phyloP scores from a whole-genome alignment of 1,140 invertebrate species.

The Drosophila sulfurigaster region DNA sequence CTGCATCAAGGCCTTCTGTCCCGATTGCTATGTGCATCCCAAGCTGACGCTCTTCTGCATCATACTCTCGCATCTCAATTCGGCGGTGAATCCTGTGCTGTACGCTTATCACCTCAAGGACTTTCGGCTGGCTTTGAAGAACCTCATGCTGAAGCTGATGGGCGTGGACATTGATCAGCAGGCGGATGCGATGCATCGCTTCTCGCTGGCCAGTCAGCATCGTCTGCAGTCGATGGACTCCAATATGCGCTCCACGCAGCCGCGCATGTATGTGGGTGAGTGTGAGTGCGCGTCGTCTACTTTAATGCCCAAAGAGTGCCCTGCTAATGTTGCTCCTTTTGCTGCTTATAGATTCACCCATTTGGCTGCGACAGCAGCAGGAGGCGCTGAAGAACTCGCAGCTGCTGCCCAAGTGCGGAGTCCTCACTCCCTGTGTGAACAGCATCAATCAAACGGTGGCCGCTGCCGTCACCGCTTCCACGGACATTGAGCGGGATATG shows the following conservation, averaged over 20 bases:
- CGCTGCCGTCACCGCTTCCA: slow-evolving; percentile 80
- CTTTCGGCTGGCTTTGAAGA: slow-evolving; percentile 91
- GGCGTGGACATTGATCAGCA: slow-evolving; percentile 84
- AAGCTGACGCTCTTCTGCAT: slow-evolving; percentile 92
- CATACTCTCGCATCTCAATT: slow-evolving; percentile 95
- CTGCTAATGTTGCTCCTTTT: slow-evolving; percentile 19
- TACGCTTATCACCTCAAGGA: slow-evolving; percentile 96
- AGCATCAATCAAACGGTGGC: slow-evolving; percentile 84
- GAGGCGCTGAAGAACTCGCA: slow-evolving; percentile 74
- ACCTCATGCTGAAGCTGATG: slow-evolving; percentile 87
- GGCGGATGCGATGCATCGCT: slow-evolving; percentile 82
- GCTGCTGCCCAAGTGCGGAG: slow-evolving; percentile 71
- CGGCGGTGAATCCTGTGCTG: slow-evolving; percentile 93
- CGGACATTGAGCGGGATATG: slow-evolving; percentile 83
- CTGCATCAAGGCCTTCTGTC: slow-evolving; percentile 93
- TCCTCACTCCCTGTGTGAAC: slow-evolving; percentile 75
- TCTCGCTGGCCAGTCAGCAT: slow-evolving; percentile 83
- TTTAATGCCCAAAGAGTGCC: slow-evolving; percentile 5
- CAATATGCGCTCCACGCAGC: slow-evolving; percentile 78
- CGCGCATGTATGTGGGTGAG: slow-evolving; percentile 84
- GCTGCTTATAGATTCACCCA: slow-evolving; percentile 70
- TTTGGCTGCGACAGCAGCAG: slow-evolving; percentile 81
- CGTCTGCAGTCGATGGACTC: slow-evolving; percentile 80
- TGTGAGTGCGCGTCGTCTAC: slow-evolving; percentile 71
- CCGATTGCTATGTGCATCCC: slow-evolving; percentile 88